Percentiles rank a stretch among this genome's conserved stretches.
Conservation (phyloP, 2,888 invertebrate species). For the Plebejus melissa region DNA sequence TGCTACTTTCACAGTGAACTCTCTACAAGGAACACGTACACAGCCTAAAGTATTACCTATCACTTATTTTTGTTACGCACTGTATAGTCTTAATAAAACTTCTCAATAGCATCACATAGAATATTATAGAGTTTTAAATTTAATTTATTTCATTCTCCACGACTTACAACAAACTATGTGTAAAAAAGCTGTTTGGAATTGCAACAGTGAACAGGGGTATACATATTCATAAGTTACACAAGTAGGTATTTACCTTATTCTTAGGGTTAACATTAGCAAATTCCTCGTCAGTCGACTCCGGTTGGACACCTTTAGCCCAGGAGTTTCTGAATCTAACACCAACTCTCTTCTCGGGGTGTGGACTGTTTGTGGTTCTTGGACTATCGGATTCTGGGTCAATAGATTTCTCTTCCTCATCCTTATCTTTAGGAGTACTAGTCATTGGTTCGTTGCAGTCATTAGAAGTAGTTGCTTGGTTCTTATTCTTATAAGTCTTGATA, state of each 20-base stretch:
- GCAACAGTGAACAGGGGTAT: conserved; percentile 31
- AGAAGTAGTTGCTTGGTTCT: conserved; percentile 30
- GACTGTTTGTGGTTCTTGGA: conserved; percentile 54
- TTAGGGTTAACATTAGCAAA: conserved; percentile 56
- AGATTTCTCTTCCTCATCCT: conserved; percentile 62
- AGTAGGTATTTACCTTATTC: conserved; percentile 56
- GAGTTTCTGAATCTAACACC: conserved; percentile 66
- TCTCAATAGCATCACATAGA: no score
- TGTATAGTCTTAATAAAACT: no score
- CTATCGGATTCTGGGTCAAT: conserved; percentile 60
- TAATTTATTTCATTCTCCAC: no score
- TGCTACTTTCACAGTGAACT: no score
- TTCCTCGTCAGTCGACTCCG: conserved; percentile 63
- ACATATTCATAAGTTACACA: conserved; percentile 19
- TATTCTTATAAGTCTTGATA: conserved; percentile 29
- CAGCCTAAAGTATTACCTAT: no score
- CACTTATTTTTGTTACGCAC: no score
- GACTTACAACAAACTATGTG: no score
- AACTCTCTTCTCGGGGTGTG: conserved; percentile 53
- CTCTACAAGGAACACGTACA: no score
- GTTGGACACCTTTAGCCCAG: conserved; percentile 55
- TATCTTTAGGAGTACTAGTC: conserved; percentile 31
- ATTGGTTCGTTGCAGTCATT: conserved; percentile 19
- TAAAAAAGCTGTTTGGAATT: no score
- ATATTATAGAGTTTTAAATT: no score